These are phyloP conservation scores for Solenopsis invicta DNA, from an alignment of 1,140 invertebrate genomes.

Conservation along the genomic window DNA sequence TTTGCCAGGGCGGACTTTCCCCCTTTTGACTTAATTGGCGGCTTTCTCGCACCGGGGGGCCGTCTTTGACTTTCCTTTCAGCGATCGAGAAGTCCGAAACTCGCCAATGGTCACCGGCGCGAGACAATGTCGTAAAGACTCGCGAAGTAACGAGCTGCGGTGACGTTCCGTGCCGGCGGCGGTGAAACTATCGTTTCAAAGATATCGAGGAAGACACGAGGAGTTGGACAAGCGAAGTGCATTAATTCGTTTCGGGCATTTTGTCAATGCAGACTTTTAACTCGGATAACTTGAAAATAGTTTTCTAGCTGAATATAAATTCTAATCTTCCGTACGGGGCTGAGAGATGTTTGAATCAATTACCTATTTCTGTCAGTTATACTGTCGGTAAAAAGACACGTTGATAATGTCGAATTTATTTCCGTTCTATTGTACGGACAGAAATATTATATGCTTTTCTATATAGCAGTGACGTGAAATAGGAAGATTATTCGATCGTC, in stretches of 20 bases:
- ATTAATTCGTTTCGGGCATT: neutral
- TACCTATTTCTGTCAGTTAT: neutral
- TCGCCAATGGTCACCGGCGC: slow-evolving; percentile 45
- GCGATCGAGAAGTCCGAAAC: slow-evolving; percentile 55
- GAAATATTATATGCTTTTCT: neutral
- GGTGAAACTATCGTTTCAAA: slow-evolving; percentile 38
- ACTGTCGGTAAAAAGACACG: neutral
- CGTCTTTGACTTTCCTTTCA: slow-evolving; percentile 60
- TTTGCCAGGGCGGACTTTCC: slow-evolving; percentile 51
- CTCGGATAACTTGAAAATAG: neutral
- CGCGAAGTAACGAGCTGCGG: slow-evolving; percentile 30
- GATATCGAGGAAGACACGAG: slow-evolving; percentile 11
- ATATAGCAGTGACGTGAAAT: neutral
- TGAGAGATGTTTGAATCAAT: neutral
- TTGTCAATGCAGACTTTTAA: neutral
- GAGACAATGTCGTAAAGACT: slow-evolving; percentile 58
- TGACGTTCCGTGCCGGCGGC: slow-evolving; percentile 6
- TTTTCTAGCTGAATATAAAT: neutral
- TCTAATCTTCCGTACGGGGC: neutral
- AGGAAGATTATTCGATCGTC: neutral
- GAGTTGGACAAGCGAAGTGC: neutral
- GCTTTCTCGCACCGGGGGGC: slow-evolving; percentile 59
- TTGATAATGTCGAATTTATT: neutral
- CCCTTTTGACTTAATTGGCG: slow-evolving; percentile 68
- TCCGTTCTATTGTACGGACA: neutral